These are phyloP conservation scores for Diabrotica balteata DNA, from an alignment of 2,888 invertebrate species.

Conservation along the genomic window DNA sequence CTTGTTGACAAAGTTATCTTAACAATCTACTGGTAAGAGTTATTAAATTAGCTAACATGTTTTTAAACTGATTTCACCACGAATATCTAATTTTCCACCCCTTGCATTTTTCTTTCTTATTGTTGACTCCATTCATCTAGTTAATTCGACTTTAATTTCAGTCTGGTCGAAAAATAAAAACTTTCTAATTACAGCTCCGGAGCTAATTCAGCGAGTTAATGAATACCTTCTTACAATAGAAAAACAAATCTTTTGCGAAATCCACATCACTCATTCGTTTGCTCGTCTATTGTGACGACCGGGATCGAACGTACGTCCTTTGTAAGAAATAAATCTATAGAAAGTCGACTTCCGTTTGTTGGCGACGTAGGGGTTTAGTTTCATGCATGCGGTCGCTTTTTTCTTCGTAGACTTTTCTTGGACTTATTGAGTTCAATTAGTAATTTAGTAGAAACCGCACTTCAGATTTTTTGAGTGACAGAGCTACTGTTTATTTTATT, in stretches of 20 bases:
- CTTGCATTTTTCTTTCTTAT: neutral
- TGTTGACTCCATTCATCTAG: constrained; percentile 16
- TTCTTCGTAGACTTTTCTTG: neutral
- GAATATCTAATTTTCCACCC: neutral
- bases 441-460: too few relatives aligned
- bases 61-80: neutral
- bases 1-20: neutral
- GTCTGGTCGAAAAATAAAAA: constrained; percentile 26
- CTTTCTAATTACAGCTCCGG: constrained; percentile 28
- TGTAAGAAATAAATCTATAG: constrained; percentile 16
- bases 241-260: constrained; percentile 28
- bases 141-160: constrained; percentile 16
- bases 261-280: constrained; percentile 6
- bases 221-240: constrained; percentile 27
- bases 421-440: constrained; percentile 1
- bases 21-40: neutral
- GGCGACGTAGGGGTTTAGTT: neutral
- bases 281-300: constrained; percentile 9
- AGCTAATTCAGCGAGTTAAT: constrained; percentile 28
- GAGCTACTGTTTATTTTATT: too few relatives aligned
- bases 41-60: neutral
- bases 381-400: neutral
- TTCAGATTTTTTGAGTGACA: too few relatives aligned
- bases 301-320: constrained; percentile 14
- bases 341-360: constrained; percentile 14